These are phyloP conservation scores for Stomorhina lunata DNA, from an alignment of 2,888 invertebrate genomes.

Conservation along the genomic window DNA sequence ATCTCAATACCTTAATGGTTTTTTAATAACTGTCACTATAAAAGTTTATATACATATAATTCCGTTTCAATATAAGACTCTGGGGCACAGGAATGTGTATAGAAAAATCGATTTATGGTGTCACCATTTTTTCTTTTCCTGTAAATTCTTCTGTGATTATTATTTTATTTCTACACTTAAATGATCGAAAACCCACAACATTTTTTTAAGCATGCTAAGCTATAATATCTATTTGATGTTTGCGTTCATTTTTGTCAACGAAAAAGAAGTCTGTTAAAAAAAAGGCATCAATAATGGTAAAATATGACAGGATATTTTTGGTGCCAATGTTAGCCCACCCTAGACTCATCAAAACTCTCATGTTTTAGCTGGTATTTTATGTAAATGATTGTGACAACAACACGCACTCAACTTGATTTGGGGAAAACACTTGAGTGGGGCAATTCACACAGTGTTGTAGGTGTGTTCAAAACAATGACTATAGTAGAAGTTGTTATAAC, in stretches of 20 bases:
- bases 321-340: constrained; percentile 34
- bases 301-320: not conserved
- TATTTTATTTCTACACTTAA: not conserved
- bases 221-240: not conserved
- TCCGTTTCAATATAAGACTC: not conserved
- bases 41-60: not conserved
- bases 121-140: no score
- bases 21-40: constrained; percentile 53
- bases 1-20: constrained; percentile 50
- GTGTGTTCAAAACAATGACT: not conserved
- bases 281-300: not conserved
- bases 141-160: not conserved
- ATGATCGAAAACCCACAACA: no score
- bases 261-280: no score
- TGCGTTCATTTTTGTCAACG: no score
- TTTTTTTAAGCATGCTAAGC: not conserved
- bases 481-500: no score
- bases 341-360: not conserved
- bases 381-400: not conserved
- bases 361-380: constrained; percentile 2
- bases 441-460: no score
- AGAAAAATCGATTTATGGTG: constrained; percentile 23
- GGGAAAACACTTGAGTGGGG: no score
- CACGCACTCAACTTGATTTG: constrained; percentile 1
- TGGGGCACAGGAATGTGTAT: not conserved